These are phyloP conservation scores for Harpagoxenus sublaevis DNA, from an alignment of 2,888 invertebrate genomes.

Conservation along the genomic window DNA sequence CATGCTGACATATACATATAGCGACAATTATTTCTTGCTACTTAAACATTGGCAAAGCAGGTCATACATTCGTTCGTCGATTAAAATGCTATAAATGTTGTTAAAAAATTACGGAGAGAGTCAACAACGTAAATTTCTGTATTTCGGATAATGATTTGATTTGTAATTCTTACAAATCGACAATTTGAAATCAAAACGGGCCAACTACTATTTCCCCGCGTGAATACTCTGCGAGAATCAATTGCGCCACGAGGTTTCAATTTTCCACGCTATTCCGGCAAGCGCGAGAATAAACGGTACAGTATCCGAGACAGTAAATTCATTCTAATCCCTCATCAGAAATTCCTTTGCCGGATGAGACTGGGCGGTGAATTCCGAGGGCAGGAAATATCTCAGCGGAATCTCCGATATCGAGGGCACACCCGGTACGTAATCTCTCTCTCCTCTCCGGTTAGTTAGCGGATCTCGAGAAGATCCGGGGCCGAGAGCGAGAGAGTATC, in stretches of 20 bases:
- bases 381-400: constrained; percentile 61
- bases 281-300: constrained; percentile 62
- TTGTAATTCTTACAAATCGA: not conserved
- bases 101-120: not conserved
- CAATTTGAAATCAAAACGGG: not conserved
- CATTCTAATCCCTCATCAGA: constrained; percentile 73
- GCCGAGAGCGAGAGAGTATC: constrained; percentile 72
- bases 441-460: constrained; percentile 84
- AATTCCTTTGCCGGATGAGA: constrained; percentile 70
- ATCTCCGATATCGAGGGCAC: constrained; percentile 71
- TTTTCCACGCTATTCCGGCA: constrained; percentile 49
- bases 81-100: not conserved
- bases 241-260: constrained; percentile 57
- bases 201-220: not conserved
- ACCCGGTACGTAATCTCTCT: constrained; percentile 83
- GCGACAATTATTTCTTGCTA: constrained; percentile 14
- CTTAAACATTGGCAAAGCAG: not conserved
- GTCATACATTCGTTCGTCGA: not conserved
- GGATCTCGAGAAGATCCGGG: constrained; percentile 80
- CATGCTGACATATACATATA: constrained; percentile 13
- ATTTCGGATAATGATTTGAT: not conserved
- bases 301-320: constrained; percentile 66
- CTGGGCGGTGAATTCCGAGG: constrained; percentile 56
- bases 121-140: not conserved
- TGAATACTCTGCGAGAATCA: constrained; percentile 56